Conservation (phyloP, 2,113 vertebrate genomes). For the Datnioides undecimradiatus region DNA sequence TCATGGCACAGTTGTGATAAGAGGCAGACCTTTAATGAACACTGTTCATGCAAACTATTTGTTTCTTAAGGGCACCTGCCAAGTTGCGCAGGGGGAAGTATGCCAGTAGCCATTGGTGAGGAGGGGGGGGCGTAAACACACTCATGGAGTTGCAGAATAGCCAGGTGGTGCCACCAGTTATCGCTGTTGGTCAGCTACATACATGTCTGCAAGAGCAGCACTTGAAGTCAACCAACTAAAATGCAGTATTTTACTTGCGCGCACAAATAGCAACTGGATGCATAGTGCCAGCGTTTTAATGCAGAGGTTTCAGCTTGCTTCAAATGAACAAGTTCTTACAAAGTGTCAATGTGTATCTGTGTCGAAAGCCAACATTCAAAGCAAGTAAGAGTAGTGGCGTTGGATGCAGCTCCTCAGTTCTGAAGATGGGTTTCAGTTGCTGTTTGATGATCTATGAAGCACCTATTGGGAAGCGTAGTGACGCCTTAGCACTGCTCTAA, state of each 20-base stretch:
- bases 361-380: not conserved
- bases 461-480: not conserved
- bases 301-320: not conserved
- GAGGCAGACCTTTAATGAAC: slow-evolving; percentile 32
- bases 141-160: not conserved
- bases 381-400: not conserved
- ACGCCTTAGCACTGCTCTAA: not conserved
- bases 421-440: too few relatives aligned
- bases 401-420: not conserved
- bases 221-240: slow-evolving; percentile 8
- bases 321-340: not conserved
- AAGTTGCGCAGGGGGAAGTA: slow-evolving; percentile 6
- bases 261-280: not conserved
- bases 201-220: not conserved
- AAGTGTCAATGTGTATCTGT: not conserved
- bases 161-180: not conserved
- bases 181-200: not conserved
- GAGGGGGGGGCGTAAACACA: slow-evolving; percentile 37
- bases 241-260: slow-evolving; percentile 1
- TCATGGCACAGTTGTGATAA: slow-evolving; percentile 29
- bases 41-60: slow-evolving; percentile 21
- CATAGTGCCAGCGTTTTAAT: not conserved
- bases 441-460: too few relatives aligned
- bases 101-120: not conserved
- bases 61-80: slow-evolving; percentile 35